Evolutionary conservation across 1,140 invertebrate species (phyloP), one percentile per base, ranked within the genome.

Genomic region (Diachasmimorpha longicaudata): DNA sequence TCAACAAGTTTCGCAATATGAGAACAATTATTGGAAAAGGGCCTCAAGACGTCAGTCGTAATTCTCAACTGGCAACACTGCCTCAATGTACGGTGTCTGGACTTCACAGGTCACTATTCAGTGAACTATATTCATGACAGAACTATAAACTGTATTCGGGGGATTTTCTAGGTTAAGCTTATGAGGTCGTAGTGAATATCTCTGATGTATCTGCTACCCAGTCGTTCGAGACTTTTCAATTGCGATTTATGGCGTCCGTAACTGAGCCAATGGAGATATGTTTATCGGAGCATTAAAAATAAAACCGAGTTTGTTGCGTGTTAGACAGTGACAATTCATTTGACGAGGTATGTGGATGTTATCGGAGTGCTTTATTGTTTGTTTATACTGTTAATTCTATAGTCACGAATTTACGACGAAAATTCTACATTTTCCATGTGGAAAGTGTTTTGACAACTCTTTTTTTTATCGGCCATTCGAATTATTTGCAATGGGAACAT

Each of bases 261-360:
- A 37, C 31, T 31, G 48, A 25, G 25, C 36, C 70, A 72, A 25
- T 52, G 70, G 52, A 52, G 46, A 72, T 55, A 55, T 55, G 44
- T 55, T 72, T 72, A 72, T 72, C 58, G 58, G 0, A 4, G 58
- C 48, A 52, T 52, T 52, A 52, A 72, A 46, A 72, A 72, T 72
- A 46, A 71, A 52, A 21, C 14, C 0, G 23, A 23, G 23, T 23
- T 8, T 25, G 10, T 63, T 31, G 31, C 31, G 6, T 31, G 31
- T 31, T 31, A 63, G 10, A n/a, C 3, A 4, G 23, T 63, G 58
- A 63, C 58, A 63, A 63, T 63, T 63, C 48, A 52, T 63, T 63
- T 25, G 8, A 25, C 23, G 1, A 9, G 21, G 5, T 8, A 25
- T 25, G 58, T 25, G 23, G 5, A 11, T 9, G 21, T 63, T 63